Evolutionary conservation across 1,140 invertebrate genomes (phyloP), one percentile per base, ranked within the genome.

Genomic region (Pantala flavescens): DNA sequence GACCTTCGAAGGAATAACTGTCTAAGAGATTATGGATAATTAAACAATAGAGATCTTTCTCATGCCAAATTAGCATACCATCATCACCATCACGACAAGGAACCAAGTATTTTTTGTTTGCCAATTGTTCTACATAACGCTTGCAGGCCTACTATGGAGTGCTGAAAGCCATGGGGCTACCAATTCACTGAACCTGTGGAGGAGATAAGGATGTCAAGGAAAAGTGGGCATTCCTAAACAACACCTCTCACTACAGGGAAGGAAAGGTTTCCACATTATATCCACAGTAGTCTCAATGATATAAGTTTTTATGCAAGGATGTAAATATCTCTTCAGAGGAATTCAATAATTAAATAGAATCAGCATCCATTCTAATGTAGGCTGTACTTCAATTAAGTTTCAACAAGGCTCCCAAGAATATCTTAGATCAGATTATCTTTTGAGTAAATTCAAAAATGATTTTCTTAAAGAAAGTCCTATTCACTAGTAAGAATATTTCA

Each of bases 41-140:
- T 36, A 36, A 19, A 63, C 49, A 63, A 19, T 19, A 19, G 49
- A 63, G 3, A 63, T 19, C n/a, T 63, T 21, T 63, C 49, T 63
- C 49, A 63, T 5, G n/a, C n/a, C n/a, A 14, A 7, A 63, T 63
- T 7, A 63, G 49, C 49, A 63, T 63, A 63, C 49, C 49, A 21
- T 63, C 49, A 63, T 63, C 49, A 63, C 49, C 49, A 63, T 63
- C 49, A 63, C n/a, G 49, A 63, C 49, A 63, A 63, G 49, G 49
- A 63, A 63, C 49, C 49, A 63, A 63, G 49, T 63, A 63, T 63
- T 63, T 63, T 63, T 63, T 63, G 49, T 63, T 63, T 63, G 49
- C 49, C 49, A 63, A 63, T 63, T 63, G 49, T 63, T 16, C 49
- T 63, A 63, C 49, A 63, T 16, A 63, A 63, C 49, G n/a, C 49